Conservation (phyloP, 2,797 vertebrate species). For the Lemur catta region DNA sequence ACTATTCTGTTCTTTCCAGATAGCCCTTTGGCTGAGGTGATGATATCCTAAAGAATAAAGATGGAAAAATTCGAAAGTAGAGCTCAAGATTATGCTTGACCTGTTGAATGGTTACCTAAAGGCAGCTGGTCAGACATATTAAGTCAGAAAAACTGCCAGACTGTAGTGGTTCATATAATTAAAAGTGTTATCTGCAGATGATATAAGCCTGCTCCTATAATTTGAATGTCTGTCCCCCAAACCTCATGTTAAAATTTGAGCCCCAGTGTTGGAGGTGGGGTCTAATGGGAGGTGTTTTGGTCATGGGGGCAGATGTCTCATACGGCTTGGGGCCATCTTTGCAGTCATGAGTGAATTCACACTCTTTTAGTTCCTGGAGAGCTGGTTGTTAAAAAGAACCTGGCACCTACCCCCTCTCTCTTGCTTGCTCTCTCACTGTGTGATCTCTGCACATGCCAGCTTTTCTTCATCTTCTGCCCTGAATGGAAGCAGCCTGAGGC, state of each 20-base stretch:
- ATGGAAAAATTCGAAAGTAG: not conserved
- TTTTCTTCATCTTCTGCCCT: not conserved
- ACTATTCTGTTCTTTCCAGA: not conserved
- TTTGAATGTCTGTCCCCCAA: not conserved
- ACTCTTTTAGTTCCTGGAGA: not conserved
- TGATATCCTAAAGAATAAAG: not conserved
- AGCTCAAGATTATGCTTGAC: not conserved
- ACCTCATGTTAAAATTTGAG: not conserved
- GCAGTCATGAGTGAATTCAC: not conserved
- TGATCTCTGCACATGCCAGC: not conserved
- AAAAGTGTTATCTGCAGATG: not conserved
- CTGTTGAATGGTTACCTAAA: not conserved
- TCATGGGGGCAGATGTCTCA: not conserved
- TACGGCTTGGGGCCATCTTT: not conserved
- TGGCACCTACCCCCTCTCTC: too few species aligned
- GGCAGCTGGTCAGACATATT: not conserved
- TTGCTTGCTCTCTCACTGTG: not conserved
- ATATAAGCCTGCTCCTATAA: not conserved
- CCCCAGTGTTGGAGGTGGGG: not conserved
- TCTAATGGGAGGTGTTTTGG: too few species aligned
- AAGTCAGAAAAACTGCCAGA: conserved; percentile 13
- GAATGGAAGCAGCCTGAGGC: not conserved
- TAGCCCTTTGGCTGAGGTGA: not conserved
- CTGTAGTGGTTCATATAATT: not conserved
- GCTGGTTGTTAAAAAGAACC: not conserved